These are phyloP conservation scores for Malurus splendens DNA, from an alignment of 2,797 vertebrate genomes.

Conservation along the genomic window DNA sequence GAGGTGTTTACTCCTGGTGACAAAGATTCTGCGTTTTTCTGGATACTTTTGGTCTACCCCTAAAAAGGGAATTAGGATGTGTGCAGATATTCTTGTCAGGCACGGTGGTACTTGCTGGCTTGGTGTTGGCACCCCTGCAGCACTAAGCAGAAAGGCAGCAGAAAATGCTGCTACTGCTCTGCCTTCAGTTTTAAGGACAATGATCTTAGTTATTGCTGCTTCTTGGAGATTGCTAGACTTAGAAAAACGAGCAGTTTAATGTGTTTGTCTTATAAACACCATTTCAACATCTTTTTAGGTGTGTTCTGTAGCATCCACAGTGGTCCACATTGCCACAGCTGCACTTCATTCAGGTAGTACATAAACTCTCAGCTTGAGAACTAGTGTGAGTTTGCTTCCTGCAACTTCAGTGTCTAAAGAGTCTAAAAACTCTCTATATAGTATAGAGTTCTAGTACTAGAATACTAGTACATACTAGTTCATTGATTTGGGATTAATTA, in stretches of 20 bases:
- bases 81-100: background rate
- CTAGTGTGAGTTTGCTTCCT: background rate
- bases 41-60: background rate
- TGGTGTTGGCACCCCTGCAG: background rate
- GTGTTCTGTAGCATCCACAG: background rate
- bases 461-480: too few relatives aligned
- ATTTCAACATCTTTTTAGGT: background rate
- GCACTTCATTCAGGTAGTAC: background rate
- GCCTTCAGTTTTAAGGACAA: background rate
- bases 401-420: background rate
- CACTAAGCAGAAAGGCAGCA: background rate
- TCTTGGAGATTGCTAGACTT: background rate
- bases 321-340: accelerated
- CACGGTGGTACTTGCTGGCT: background rate
- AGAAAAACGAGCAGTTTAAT: background rate
- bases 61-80: background rate
- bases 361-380: background rate
- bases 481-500: too few relatives aligned
- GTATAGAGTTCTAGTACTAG: too few relatives aligned
- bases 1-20: background rate
- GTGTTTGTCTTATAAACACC: background rate
- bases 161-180: background rate
- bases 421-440: background rate
- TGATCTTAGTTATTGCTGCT: background rate
- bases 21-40: background rate